Conservation (phyloP, 2,113 vertebrate species). For the Limnothrissa miodon region DNA sequence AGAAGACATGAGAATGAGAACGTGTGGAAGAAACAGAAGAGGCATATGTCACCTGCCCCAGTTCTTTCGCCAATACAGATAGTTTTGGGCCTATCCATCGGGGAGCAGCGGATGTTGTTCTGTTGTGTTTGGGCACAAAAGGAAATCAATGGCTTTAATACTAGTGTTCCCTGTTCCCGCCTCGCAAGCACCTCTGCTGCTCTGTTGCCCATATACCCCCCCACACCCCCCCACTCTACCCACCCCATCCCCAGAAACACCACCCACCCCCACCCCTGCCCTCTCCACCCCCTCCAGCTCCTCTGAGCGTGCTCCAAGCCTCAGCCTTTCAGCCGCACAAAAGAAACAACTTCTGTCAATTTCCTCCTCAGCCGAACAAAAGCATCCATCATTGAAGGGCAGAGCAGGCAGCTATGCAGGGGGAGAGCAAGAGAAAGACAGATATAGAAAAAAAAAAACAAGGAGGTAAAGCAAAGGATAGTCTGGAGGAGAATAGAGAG, state of each 20-base stretch:
- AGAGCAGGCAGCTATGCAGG: slow-evolving; percentile 24
- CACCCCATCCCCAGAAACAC: neutral
- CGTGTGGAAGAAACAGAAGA: neutral
- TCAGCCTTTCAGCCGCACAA: slow-evolving; percentile 21
- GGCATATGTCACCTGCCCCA: slow-evolving; percentile 8
- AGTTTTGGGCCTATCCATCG: slow-evolving; percentile 14
- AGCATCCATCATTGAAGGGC: slow-evolving; percentile 25
- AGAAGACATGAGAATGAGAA: slow-evolving; percentile 4
- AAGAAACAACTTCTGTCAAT: slow-evolving; percentile 32
- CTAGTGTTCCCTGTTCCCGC: slow-evolving; percentile 29
- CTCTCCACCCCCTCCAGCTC: neutral
- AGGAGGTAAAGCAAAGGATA: neutral
- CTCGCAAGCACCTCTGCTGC: slow-evolving; percentile 33
- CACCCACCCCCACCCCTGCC: neutral
- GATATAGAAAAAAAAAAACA: neutral
- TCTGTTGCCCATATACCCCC: neutral
- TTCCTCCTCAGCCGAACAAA: slow-evolving; percentile 28
- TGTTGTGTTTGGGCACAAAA: slow-evolving; percentile 46
- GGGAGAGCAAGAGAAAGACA: neutral
- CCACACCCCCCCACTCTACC: slow-evolving; percentile 22
- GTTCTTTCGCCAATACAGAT: slow-evolving; percentile 33
- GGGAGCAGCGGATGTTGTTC: slow-evolving; percentile 34
- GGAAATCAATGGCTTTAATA: slow-evolving; percentile 49
- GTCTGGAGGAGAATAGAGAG: neutral
- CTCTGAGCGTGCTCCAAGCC: neutral